Evolutionary conservation across 2,888 invertebrate genomes (phyloP), one percentile per base, ranked within the genome.

Genomic region (Eueremaeus valkanovi): DNA sequence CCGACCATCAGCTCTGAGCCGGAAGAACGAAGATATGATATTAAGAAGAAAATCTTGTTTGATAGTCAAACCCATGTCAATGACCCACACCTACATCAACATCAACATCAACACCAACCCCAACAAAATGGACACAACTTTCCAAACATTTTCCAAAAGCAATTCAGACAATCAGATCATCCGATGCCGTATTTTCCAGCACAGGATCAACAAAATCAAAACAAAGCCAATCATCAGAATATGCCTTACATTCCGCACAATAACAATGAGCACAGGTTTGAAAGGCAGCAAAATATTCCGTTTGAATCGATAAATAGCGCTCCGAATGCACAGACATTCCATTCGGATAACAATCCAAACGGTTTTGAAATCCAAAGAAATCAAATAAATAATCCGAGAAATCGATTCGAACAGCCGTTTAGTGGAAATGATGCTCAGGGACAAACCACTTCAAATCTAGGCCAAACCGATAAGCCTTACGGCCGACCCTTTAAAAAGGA

Each of bases 181-280:
- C 45, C 70, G 27, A 45, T 45, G 24, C n/a, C 3, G 0, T 70
- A 16, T 24, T 70, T 27, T 45, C 18, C 40, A 29, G 11, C 16
- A 36, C 36, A 61, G 40, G 21, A 21, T 29, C 27, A 40, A 21
- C 70, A 45, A 40, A 70, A 70, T 42, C 70, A 70, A 45, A 70
- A 70, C 24, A 70, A 45, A 66, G 63, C 63, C 27, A 70, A 70
- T 70, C 27, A 70, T 27, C 5, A 70, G 16, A 45, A 70, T 18
- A 45, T 45, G 24, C 31, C 3, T 18, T 31, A 61, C 31, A 11
- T 31, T 61, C 2, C 8, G 9, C 61, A 61, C 11, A 8, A 70
- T 13, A 21, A 45, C 5, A n/a, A 24, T 70, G 27, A 13, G 0
- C 70, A 42, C 9, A 45, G n/a, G n/a, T n/a, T n/a, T n/a, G n/a